phyloP scores from a whole-genome alignment of 1,140 invertebrate genomes.

The Lerema accius region DNA sequence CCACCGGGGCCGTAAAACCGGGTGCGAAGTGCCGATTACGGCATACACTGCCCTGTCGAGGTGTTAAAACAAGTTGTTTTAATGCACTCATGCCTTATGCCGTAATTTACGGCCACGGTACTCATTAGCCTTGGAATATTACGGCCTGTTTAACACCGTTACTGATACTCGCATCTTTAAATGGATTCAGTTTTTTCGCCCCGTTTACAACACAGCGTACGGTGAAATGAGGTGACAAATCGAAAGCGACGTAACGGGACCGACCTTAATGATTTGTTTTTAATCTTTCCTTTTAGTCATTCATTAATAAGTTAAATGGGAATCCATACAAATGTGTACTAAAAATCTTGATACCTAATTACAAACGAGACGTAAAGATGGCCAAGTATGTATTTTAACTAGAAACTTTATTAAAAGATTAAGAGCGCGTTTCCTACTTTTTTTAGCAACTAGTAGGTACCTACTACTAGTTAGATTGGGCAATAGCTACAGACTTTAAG shows the following conservation, averaged over 20 bases:
- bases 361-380: too few relatives aligned
- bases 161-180: conserved; percentile 33
- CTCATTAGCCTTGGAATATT: conserved; percentile 48
- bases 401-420: too few relatives aligned
- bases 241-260: conserved; percentile 5
- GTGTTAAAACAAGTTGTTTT: conserved; percentile 47
- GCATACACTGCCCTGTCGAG: conserved; percentile 17
- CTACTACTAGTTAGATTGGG: too few relatives aligned
- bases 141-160: conserved; percentile 42
- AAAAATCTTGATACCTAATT: too few relatives aligned
- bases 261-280: background rate
- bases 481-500: too few relatives aligned
- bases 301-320: too few relatives aligned
- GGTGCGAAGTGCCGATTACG: conserved; percentile 41
- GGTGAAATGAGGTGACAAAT: conserved; percentile 1
- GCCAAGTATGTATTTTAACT: too few relatives aligned
- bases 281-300: too few relatives aligned
- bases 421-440: too few relatives aligned
- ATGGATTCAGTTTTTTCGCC: conserved; percentile 32
- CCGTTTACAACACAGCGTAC: background rate
- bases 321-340: too few relatives aligned
- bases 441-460: too few relatives aligned
- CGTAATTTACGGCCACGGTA: conserved; percentile 43
- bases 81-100: conserved; percentile 41
- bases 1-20: conserved; percentile 43